Base-by-base conservation (phyloP, 2,113 vertebrate genomes). In the Rhinogobius similis region DNA sequence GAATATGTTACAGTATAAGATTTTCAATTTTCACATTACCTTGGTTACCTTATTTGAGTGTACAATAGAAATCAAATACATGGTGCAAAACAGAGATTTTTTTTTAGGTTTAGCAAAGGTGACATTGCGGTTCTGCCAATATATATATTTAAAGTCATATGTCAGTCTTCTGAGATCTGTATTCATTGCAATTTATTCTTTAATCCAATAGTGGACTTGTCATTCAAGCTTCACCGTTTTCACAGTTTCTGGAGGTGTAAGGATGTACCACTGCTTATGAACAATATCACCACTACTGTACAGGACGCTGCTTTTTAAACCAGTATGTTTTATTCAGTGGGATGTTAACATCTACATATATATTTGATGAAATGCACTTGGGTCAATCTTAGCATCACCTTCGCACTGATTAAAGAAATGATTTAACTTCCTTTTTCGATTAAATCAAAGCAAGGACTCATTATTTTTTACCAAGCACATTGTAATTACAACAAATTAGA, bases 181-280 rank as follows among this genome's bases (percentile, higher is more conserved):
- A 14, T 50, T 24, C 59, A 73, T 68, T 20, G 38, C 78, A 72
- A 84, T 84, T 85, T 78, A 68, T 58, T 79, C 23, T 68, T 72
- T 52, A 69, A 74, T 52, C 65, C 29, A 29, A 62, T 63, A 67
- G 53, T 70, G 71, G 65, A 79, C 58, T 62, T 53, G 76, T 50
- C 81, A 75, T 65, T 68, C 65, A 76, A 70, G 67, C 82, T 1
- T 82, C 75, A 79, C 82, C 77, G 78, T 65, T 85, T 82, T 76
- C 65, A 41, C 52, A 29, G 68, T 67, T 77, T 20, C 71, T 78
- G 53, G 50, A 79, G 78, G 71, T 75, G 62, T 78, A 76, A 68
- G 75, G 75, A 73, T 53, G 64, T 24, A 29, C 72, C 67, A 76
- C 64, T 39, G 36, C 78, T 68, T 76, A 68, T 65, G 53, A 84